Conservation (phyloP, 1,140 invertebrate species). For the Hylaeus volcanicus region DNA sequence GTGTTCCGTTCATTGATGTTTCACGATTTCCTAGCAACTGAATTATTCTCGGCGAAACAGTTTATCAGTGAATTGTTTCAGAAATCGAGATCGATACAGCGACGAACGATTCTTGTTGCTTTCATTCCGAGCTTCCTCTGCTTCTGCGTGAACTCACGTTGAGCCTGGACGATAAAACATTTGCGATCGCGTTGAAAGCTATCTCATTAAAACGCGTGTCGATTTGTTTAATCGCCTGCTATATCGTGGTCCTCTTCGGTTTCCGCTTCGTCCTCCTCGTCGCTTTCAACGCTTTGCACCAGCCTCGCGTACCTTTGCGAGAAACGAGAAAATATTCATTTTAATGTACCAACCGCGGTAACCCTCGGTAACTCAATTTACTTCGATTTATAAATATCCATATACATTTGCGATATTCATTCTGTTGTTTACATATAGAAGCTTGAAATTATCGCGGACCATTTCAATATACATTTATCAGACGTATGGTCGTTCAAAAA, state of each 20-base stretch:
- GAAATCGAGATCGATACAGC: constrained; percentile 5
- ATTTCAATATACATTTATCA: too few relatives aligned
- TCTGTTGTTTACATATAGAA: too few relatives aligned
- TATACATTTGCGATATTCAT: not conserved
- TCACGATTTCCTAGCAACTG: not conserved
- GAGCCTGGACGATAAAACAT: constrained; percentile 3
- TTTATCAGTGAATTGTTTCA: not conserved
- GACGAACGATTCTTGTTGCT: not conserved
- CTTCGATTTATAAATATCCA: not conserved
- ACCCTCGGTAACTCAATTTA: not conserved
- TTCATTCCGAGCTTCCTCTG: not conserved
- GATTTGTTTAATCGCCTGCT: constrained; percentile 49
- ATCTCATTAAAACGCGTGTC: constrained; percentile 33
- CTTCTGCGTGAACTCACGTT: too few relatives aligned
- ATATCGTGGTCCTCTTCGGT: constrained; percentile 56
- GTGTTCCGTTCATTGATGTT: not conserved
- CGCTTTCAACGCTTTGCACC: constrained; percentile 70
- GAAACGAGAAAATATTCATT: constrained; percentile 10
- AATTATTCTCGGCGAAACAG: not conserved
- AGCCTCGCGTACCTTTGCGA: constrained; percentile 72
- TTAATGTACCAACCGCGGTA: not conserved
- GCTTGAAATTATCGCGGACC: too few relatives aligned
- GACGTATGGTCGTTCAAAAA: too few relatives aligned
- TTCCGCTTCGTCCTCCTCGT: constrained; percentile 53
- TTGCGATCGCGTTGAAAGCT: constrained; percentile 3